A percentile compares a stretch with the other conserved stretches of the same genome.
Evolutionary conservation across 1,140 invertebrate genomes (phyloP).

Genomic region (Drosophila lowei): DNA sequence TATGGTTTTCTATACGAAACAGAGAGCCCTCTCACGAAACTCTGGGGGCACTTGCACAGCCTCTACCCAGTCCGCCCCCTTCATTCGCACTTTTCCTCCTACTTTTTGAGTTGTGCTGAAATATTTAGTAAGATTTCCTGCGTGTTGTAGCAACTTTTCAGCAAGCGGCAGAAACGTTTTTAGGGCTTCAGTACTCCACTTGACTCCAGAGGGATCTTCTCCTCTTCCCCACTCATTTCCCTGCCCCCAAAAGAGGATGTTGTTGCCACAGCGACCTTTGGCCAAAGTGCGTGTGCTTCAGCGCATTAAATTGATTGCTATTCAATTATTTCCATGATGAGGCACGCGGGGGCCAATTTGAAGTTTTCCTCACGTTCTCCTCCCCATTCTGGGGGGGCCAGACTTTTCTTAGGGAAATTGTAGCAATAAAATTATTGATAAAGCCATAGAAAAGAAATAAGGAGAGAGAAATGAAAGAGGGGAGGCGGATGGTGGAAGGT

Average conservation of each 20-base stretch:
- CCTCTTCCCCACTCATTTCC: not conserved
- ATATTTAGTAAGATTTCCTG: constrained; percentile 74
- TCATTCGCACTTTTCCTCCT: not conserved
- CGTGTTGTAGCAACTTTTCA: constrained; percentile 65
- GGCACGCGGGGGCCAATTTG: constrained; percentile 41
- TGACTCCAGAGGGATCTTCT: not conserved
- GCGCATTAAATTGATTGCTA: constrained; percentile 78
- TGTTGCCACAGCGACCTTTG: constrained; percentile 59
- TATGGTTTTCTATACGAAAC: constrained; percentile 39
- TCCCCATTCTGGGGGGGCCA: too few relatives aligned
- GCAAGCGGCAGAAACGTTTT: constrained; percentile 41
- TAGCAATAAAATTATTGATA: constrained; percentile 59
- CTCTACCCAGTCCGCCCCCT: too few relatives aligned
- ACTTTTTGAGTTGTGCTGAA: constrained; percentile 55
- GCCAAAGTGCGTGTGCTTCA: constrained; percentile 66
- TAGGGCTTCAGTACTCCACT: constrained; percentile 44
- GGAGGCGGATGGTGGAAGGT: constrained; percentile 25
- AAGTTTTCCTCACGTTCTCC: constrained; percentile 8
- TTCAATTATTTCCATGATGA: constrained; percentile 61
- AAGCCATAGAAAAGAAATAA: not conserved
- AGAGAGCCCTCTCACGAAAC: constrained; percentile 7
- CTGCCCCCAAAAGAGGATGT: not conserved
- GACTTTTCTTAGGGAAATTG: constrained; percentile 25
- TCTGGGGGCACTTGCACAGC: not conserved
- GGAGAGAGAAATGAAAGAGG: not conserved